phyloP scores from a whole-genome alignment of 2,888 invertebrate genomes.

The Scelioninae gen. 1 region DNA sequence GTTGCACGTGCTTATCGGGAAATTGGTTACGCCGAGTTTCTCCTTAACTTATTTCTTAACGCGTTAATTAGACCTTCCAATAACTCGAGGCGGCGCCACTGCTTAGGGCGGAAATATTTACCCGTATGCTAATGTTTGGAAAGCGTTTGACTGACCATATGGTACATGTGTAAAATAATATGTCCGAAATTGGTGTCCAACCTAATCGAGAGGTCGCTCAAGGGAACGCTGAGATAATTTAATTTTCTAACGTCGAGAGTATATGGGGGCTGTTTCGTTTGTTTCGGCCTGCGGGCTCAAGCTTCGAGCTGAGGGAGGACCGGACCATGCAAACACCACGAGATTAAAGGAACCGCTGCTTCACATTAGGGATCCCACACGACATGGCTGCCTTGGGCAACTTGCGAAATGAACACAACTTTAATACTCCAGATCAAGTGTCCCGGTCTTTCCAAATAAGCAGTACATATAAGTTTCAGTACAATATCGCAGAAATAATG shows the following conservation, averaged over 20 bases:
- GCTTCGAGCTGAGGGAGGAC: conserved; percentile 70
- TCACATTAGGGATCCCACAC: conserved; percentile 72
- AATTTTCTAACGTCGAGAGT: conserved; percentile 62
- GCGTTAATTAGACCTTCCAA: conserved; percentile 6
- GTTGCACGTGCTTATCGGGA: conserved; percentile 46
- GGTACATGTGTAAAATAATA: conserved; percentile 51
- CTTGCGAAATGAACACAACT: conserved; percentile 69
- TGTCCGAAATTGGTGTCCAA: conserved; percentile 46
- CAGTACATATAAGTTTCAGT: background rate
- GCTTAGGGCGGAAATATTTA: background rate
- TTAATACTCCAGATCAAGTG: conserved; percentile 71
- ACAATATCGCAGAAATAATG: background rate
- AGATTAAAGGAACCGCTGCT: conserved; percentile 83
- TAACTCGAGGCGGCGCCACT: background rate
- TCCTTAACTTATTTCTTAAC: no score
- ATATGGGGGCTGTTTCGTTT: conserved; percentile 75
- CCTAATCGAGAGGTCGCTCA: conserved; percentile 44
- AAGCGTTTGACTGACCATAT: conserved; percentile 31
- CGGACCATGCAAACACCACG: conserved; percentile 83
- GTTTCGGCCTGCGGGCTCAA: conserved; percentile 72
- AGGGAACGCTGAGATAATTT: conserved; percentile 64
- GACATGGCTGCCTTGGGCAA: conserved; percentile 72
- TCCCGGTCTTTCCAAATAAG: background rate
- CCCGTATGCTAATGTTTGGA: conserved; percentile 6
- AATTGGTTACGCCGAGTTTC: no score